These are phyloP conservation scores for Psophia crepitans DNA, from an alignment of 2,113 vertebrate genomes.

Conservation along the genomic window DNA sequence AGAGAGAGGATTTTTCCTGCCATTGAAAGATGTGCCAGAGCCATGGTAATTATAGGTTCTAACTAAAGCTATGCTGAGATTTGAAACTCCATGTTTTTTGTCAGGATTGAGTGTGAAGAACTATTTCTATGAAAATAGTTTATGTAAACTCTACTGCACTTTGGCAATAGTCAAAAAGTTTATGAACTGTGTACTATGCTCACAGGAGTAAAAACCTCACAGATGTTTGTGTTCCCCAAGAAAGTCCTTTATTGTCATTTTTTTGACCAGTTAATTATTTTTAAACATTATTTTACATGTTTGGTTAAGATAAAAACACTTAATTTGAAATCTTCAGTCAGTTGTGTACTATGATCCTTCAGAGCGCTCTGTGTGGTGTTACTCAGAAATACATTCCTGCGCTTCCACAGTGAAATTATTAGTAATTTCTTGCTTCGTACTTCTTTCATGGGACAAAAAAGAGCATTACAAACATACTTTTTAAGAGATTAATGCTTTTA, in stretches of 20 bases:
- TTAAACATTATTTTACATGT: conserved; percentile 79
- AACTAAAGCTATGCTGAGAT: not conserved
- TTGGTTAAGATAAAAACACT: conserved; percentile 85
- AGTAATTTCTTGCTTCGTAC: conserved; percentile 79
- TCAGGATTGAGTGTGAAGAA: not conserved
- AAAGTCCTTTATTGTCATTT: not conserved
- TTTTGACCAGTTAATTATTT: conserved; percentile 44
- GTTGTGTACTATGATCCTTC: conserved; percentile 77
- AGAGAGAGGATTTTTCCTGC: not conserved
- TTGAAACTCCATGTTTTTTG: not conserved
- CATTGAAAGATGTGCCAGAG: not conserved
- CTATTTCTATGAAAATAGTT: not conserved
- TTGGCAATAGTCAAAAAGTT: not conserved
- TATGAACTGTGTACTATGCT: not conserved
- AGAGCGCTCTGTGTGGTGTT: conserved; percentile 64
- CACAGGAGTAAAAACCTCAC: not conserved
- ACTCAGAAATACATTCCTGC: conserved; percentile 78
- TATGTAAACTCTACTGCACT: not conserved
- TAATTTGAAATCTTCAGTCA: conserved; percentile 81
- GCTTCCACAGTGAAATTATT: conserved; percentile 74
- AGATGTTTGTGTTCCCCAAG: not conserved
- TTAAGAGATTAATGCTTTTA: conserved; percentile 60
- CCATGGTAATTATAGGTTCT: not conserved
- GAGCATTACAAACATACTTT: conserved; percentile 33
- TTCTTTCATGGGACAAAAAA: conserved; percentile 78